Evolutionary conservation across 1,140 invertebrate genomes (phyloP).

Genomic region (Nasonia longicornis): DNA sequence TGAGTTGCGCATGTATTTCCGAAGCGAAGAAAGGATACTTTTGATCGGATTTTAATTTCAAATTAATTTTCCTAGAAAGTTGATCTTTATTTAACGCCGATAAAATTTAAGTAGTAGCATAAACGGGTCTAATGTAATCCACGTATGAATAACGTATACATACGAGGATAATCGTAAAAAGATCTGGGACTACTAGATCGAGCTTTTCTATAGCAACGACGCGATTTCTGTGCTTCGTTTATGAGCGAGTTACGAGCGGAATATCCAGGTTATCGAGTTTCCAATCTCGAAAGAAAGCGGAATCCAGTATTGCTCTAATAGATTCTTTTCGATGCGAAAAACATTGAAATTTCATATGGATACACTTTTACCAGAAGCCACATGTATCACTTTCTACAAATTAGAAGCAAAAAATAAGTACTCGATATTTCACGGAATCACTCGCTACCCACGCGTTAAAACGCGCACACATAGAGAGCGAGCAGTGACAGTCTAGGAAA

Average conservation of each 20-base stretch:
- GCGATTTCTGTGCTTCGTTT: neutral
- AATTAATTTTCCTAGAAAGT: conserved; percentile 1
- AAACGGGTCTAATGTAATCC: neutral
- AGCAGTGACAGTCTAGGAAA: conserved; percentile 29
- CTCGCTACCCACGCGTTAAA: neutral
- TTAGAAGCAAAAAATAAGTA: neutral
- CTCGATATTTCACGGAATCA: conserved; percentile 10
- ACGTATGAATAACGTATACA: neutral
- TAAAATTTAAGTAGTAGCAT: neutral
- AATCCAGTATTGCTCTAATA: too few species aligned
- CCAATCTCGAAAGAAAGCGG: neutral
- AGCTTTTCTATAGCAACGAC: neutral
- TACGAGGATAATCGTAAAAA: neutral
- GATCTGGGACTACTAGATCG: neutral
- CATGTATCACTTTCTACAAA: neutral
- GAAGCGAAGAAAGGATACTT: neutral
- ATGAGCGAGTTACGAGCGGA: neutral
- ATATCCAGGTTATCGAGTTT: neutral
- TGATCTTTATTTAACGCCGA: neutral
- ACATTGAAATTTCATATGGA: too few species aligned
- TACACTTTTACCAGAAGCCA: too few species aligned
- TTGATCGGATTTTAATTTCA: neutral
- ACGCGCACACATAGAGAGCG: neutral
- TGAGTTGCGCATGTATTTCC: neutral
- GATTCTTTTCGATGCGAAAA: neutral